Percentiles rank a stretch among this genome's conserved stretches.
These are phyloP conservation scores for Zoanthus sansibaricus DNA, from an alignment of 92 coral and sea anemone genomes.

Conservation along the genomic window DNA sequence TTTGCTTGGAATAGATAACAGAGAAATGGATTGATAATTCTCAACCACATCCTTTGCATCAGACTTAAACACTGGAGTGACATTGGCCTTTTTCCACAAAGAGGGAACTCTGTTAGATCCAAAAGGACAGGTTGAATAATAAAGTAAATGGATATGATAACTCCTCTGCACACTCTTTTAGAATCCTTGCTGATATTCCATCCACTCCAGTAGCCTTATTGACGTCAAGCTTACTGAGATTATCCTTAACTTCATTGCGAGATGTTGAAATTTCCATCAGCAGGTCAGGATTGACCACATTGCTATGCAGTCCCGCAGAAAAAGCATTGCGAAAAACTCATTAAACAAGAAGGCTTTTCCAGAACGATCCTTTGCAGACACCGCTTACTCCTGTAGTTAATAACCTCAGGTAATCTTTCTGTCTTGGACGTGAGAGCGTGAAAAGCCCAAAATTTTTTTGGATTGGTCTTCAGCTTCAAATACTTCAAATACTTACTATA, in stretches of 20 bases:
- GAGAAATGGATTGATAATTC: constrained; percentile 56
- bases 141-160: constrained; percentile 30
- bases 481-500: constrained; percentile 54
- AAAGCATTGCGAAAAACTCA: constrained; percentile 44
- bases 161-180: constrained; percentile 47
- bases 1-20: constrained; percentile 54
- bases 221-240: constrained; percentile 46
- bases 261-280: constrained; percentile 51
- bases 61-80: constrained; percentile 54
- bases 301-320: constrained; percentile 30
- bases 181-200: constrained; percentile 59
- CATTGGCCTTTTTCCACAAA: constrained; percentile 51
- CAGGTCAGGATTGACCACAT: constrained; percentile 41
- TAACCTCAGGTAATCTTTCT: constrained; percentile 49
- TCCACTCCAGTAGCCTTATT: constrained; percentile 63
- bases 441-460: constrained; percentile 48
- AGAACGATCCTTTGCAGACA: constrained; percentile 52
- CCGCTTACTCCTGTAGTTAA: constrained; percentile 32
- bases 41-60: constrained; percentile 51
- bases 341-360: constrained; percentile 60
- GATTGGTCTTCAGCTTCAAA: constrained; percentile 44
- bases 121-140: constrained; percentile 46
- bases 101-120: constrained; percentile 48
- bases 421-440: constrained; percentile 53
- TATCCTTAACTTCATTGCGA: constrained; percentile 31